Percentiles rank a stretch among this genome's conserved stretches.
Evolutionary conservation across 2,113 vertebrate genomes (phyloP).

Genomic region (Muntiacus muntjak): DNA sequence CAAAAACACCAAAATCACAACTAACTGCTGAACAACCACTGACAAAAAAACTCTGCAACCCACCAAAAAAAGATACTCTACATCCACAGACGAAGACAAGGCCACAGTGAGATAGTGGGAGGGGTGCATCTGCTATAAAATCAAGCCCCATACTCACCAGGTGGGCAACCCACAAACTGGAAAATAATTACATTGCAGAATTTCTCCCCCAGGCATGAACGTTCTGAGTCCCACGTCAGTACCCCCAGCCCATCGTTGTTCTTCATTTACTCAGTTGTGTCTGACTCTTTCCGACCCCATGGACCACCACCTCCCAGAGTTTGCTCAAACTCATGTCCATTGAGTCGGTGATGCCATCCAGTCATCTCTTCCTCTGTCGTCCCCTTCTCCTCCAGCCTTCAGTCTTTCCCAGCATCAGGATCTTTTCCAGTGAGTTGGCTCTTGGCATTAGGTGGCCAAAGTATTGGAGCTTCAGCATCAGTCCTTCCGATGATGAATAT

Average conservation of each 20-base stretch:
- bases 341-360: background rate
- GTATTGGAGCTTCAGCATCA: background rate
- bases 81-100: background rate
- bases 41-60: background rate
- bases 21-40: background rate
- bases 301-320: background rate
- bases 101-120: background rate
- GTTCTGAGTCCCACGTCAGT: background rate
- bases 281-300: rapidly evolving
- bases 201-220: background rate
- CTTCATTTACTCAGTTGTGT: background rate
- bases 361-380: rapidly evolving
- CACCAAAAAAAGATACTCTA: background rate
- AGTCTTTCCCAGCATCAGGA: background rate
- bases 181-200: background rate
- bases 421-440: background rate
- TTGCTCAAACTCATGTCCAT: background rate
- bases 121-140: background rate
- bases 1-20: background rate
- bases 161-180: background rate
- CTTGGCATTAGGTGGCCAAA: background rate
- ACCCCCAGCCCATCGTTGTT: background rate
- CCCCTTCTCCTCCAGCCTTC: background rate
- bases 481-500: background rate
- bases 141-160: background rate